Conservation (phyloP, 1,140 invertebrate genomes). For the Caenorhabditis elegans region DNA sequence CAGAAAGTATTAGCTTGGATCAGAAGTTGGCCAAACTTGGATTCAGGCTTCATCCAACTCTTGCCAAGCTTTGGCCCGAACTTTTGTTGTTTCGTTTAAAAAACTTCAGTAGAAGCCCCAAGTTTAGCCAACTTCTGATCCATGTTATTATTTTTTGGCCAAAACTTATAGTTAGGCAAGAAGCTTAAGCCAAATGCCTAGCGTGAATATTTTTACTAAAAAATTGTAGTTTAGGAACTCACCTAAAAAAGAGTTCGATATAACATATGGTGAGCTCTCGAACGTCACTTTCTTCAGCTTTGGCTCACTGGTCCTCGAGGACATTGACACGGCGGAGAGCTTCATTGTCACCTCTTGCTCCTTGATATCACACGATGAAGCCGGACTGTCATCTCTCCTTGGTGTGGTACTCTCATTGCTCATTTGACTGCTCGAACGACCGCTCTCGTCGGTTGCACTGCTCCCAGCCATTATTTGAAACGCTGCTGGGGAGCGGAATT, state of each 20-base stretch:
- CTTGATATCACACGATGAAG: not conserved
- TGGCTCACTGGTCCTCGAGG: not conserved
- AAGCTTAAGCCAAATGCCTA: no score
- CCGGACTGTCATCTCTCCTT: not conserved
- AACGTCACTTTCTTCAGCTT: not conserved
- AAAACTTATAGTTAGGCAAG: no score
- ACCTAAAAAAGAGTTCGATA: conserved; percentile 28
- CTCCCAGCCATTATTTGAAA: not conserved
- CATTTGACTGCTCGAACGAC: not conserved
- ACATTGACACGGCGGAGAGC: not conserved
- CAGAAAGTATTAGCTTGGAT: no score
- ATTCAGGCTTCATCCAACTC: no score
- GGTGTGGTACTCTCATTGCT: conserved; percentile 3
- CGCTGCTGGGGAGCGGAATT: not conserved
- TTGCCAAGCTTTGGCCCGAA: no score
- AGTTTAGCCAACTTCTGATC: no score
- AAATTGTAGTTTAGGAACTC: no score
- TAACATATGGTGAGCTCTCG: not conserved
- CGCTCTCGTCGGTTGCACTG: conserved; percentile 12
- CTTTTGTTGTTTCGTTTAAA: no score
- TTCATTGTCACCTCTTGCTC: not conserved
- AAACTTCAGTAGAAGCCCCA: no score
- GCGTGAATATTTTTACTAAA: no score
- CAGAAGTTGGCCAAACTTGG: no score
- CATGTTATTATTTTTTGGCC: no score